Evolutionary conservation across 2,888 invertebrate genomes (phyloP), one percentile per base, ranked within the genome.

Genomic region (Helicoverpa assulta): DNA sequence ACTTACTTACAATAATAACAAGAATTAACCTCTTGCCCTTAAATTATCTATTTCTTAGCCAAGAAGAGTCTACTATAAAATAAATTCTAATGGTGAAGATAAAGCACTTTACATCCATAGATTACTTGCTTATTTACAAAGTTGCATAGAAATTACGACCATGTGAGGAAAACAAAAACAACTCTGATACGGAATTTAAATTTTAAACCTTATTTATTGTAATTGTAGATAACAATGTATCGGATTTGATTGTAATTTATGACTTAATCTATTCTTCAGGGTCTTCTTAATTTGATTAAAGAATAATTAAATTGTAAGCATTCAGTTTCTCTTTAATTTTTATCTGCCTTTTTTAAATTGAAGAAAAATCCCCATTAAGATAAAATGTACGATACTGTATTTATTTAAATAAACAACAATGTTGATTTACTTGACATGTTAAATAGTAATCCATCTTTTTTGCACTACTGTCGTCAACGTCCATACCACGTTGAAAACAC

Each of bases 401-500:
- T n/a, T 40, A 40, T 4, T n/a, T 16, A n/a, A 47, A n/a, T 47
- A 47, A 47, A 47, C 3, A 26, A 43, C 43, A 12, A 14, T 43
- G 8, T 40, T 43, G 5, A 12, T 43, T 43, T 5, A 16, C 43
- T 3, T 43, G 16, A 3, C 26, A 26, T 26, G 26, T 14, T n/a
- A 5, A 19, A 33, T 19, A 47, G 6, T 50, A n/a, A 0, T 33
- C 5, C 8, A 21, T 5, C n/a, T 12, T 43, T 21, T 65, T 50
- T 6, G 16, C 18, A 8, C 0, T 0, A 8, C 4, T 6, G n/a
- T 73, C 21, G 75, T 77, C 81, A 81, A 83, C 73, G 88, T 89
- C 88, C 88, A 91, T 88, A 90, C 89, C 85, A 90, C 85, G 88
- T 90, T 91, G 90, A 91, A 90, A 77, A 90, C 90, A 91, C 90